A percentile compares a stretch with the other conserved stretches of the same genome.
Conservation (phyloP, 1,140 invertebrate genomes). For the Drosophila biarmipes region DNA sequence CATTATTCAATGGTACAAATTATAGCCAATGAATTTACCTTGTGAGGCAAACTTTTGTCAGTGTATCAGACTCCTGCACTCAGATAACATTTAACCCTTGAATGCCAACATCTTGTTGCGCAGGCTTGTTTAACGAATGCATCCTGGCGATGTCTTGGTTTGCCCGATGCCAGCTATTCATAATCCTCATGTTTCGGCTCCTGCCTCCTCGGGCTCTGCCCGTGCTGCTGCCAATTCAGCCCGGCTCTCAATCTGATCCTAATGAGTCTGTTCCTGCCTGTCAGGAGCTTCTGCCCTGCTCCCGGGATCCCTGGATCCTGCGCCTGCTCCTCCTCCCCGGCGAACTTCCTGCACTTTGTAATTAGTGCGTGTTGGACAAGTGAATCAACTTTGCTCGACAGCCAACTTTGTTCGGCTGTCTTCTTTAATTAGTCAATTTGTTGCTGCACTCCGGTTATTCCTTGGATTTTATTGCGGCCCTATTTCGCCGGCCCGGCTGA, state of each 20-base stretch:
- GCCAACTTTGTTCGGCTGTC: slow-evolving; percentile 37
- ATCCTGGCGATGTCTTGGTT: neutral
- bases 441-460: slow-evolving; percentile 5
- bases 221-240: neutral
- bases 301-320: neutral
- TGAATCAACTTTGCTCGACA: slow-evolving; percentile 33
- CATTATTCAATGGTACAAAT: too few relatives aligned
- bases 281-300: neutral
- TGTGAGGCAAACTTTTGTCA: too few relatives aligned
- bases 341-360: slow-evolving; percentile 43
- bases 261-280: slow-evolving; percentile 37
- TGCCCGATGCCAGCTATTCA: slow-evolving; percentile 22
- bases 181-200: slow-evolving; percentile 33
- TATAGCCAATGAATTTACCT: too few relatives aligned
- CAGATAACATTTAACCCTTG: neutral
- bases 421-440: slow-evolving; percentile 47
- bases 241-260: slow-evolving; percentile 34
- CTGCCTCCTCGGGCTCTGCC: neutral
- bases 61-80: neutral
- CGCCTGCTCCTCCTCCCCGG: neutral
- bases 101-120: slow-evolving; percentile 7
- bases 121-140: slow-evolving; percentile 5
- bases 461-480: slow-evolving; percentile 20
- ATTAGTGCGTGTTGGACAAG: slow-evolving; percentile 45
- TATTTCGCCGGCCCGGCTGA: neutral